These are phyloP conservation scores for Ceryle rudis DNA, from an alignment of 2,797 vertebrate species.

Conservation along the genomic window DNA sequence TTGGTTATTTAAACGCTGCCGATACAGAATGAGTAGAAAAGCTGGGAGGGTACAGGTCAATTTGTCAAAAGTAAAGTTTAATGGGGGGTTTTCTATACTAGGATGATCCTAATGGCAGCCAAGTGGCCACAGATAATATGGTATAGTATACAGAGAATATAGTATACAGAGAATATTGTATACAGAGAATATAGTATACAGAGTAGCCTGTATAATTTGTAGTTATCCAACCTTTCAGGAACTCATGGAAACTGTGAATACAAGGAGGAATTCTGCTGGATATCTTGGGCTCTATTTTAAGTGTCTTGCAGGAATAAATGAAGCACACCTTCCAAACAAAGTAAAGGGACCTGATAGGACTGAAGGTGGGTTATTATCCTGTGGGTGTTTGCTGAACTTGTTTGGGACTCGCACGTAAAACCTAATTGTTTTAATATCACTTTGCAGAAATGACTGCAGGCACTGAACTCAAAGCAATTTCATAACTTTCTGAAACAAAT, in stretches of 20 bases:
- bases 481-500: slow-evolving; percentile 76
- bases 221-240: not conserved
- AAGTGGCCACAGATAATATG: not conserved
- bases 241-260: not conserved
- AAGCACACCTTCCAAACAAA: not conserved
- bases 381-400: not conserved
- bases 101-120: not conserved
- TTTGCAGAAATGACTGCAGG: not conserved
- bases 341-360: not conserved
- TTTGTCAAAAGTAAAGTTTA: not conserved
- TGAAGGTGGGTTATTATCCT: not conserved
- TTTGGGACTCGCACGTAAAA: not conserved
- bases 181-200: not conserved
- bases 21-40: not conserved
- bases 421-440: not conserved
- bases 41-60: not conserved
- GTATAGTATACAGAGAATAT: not conserved
- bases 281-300: not conserved
- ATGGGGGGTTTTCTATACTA: not conserved
- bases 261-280: not conserved
- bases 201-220: not conserved
- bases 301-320: not conserved
- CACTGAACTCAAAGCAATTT: slow-evolving; percentile 73
- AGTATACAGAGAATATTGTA: not conserved
- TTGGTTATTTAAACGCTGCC: slow-evolving; percentile 22